Evolutionary conservation across 2,888 invertebrate species (phyloP), one percentile per base, ranked within the genome.

Genomic region (Branchellion lobata): DNA sequence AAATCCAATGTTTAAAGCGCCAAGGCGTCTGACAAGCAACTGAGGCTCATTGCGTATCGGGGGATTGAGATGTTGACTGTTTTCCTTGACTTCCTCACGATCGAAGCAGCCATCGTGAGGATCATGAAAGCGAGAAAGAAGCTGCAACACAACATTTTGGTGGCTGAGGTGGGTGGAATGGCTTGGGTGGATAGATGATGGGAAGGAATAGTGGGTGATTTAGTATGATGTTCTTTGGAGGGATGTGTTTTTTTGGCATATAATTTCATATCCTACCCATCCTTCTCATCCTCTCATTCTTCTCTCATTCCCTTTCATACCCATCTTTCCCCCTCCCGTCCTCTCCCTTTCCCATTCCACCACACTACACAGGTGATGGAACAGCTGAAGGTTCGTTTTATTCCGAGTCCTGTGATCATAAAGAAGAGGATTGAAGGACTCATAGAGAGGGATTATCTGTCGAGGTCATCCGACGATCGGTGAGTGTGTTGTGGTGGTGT

Each of bases 361-460:
- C n/a, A n/a, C n/a, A n/a, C n/a, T 36, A 34, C 18, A n/a, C 82
- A 88, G 89, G 89, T 98, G 84, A 97, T 97, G 81, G 95, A 97
- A 88, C 97, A 98, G 89, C 90, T 99, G 84, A 95, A 94, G 89
- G 93, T 93, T 85, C 92, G 99, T 87, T 99, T 99, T 91, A 91
- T 96, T 89, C 98, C 99, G 82, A 95, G 95, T 85, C 98, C 98
- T 79, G 94, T 95, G 84, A 93, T 97, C 84, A 98, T 99, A 88
- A 99, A 99, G 90, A 97, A 98, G 89, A 92, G 99, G 88, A 98
- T 99, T 89, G 99, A 99, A 90, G 96, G 96, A 82, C 92, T 99
- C 86, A 99, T 99, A 88, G 99, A 99, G 90, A 91, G 99, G 84
- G 99, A 99, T 90, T 99, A 99, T 90, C 91, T 99, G 87, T 95